These are phyloP conservation scores for Megalops atlanticus DNA, from an alignment of 2,113 vertebrate species.

Conservation along the genomic window DNA sequence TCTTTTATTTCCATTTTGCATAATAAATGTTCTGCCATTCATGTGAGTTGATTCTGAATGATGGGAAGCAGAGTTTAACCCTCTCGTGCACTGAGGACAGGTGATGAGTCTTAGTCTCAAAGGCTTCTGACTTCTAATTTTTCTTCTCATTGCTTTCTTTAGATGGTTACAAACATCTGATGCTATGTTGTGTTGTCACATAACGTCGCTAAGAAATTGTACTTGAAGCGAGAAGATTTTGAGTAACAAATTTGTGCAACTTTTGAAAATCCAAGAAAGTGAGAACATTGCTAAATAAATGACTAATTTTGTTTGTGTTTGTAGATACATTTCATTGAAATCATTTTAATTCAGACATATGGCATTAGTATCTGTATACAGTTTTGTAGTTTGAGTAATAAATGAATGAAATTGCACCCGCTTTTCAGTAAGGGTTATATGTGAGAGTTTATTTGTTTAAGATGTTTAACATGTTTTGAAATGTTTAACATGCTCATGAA, in stretches of 20 bases:
- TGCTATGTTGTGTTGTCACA: not conserved
- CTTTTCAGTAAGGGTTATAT: not conserved
- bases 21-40: not conserved
- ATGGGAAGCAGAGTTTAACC: not conserved
- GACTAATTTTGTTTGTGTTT: too few species aligned
- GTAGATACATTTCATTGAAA: too few species aligned
- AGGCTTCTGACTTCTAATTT: not conserved
- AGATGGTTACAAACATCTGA: not conserved
- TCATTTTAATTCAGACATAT: too few species aligned
- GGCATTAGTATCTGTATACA: too few species aligned
- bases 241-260: too few species aligned
- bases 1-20: not conserved
- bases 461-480: too few species aligned
- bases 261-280: too few species aligned
- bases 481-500: too few species aligned
- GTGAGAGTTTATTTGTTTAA: too few species aligned
- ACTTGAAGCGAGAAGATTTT: too few species aligned
- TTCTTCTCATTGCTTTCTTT: not conserved
- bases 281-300: too few species aligned
- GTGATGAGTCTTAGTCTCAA: not conserved
- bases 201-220: too few species aligned
- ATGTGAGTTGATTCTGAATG: not conserved
- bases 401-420: constrained; percentile 21
- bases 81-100: not conserved
- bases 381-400: constrained; percentile 15